Evolutionary conservation across 2,113 vertebrate genomes (phyloP).

Genomic region (Syngnathus typhle): DNA sequence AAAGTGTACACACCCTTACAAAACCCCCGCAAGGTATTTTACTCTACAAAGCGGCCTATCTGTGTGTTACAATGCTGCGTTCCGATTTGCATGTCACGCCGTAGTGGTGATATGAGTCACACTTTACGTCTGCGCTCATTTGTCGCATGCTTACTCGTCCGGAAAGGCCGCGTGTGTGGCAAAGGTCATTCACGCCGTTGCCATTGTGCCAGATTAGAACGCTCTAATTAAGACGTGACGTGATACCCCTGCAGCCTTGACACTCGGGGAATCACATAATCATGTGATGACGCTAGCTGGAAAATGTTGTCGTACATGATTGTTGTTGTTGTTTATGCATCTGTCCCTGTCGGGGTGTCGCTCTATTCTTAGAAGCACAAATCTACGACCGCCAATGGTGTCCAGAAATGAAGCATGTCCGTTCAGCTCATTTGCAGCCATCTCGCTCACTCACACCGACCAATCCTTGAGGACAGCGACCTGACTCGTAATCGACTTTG

Average conservation of each 20-base stretch:
- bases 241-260: slow-evolving; percentile 11
- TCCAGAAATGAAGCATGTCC: slow-evolving; percentile 26
- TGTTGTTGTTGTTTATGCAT: slow-evolving; percentile 13
- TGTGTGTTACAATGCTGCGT: neutral
- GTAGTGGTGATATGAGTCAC: slow-evolving; percentile 32
- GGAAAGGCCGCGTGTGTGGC: slow-evolving; percentile 2
- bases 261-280: neutral
- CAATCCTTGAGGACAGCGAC: slow-evolving; percentile 22
- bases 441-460: slow-evolving; percentile 10
- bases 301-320: neutral
- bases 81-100: neutral
- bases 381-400: slow-evolving; percentile 41
- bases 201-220: slow-evolving; percentile 1
- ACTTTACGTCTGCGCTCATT: slow-evolving; percentile 11
- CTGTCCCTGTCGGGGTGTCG: slow-evolving; percentile 10
- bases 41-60: neutral
- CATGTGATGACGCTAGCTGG: neutral
- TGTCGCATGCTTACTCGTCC: slow-evolving; percentile 26
- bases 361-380: slow-evolving; percentile 33
- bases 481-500: slow-evolving; percentile 4
- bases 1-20: neutral
- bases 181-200: slow-evolving; percentile 5
- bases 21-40: neutral
- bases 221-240: slow-evolving; percentile 4
- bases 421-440: slow-evolving; percentile 33